Evolutionary conservation across 1,140 invertebrate genomes (phyloP).

Genomic region (Procambarus clarkii): DNA sequence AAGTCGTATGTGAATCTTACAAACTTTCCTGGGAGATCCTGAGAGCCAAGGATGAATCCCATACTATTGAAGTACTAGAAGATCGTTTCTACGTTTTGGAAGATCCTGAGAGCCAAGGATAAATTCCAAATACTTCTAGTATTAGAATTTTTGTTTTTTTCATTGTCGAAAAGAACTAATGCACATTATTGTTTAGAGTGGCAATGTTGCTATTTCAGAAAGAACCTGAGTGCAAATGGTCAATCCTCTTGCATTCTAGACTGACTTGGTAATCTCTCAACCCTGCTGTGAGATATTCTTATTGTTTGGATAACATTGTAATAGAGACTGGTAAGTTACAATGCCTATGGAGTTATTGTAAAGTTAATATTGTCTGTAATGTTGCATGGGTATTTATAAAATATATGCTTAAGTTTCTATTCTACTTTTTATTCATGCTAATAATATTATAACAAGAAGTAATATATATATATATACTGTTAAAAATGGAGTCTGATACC

Average conservation of each 20-base stretch:
- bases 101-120: conserved; percentile 32
- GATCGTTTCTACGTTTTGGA: not conserved
- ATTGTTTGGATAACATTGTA: not conserved
- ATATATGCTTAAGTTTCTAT: too few relatives aligned
- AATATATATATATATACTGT: not conserved
- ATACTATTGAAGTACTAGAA: not conserved
- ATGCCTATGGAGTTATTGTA: not conserved
- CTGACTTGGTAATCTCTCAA: not conserved
- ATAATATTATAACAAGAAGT: not conserved
- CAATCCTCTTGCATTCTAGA: not conserved
- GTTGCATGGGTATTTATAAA: too few relatives aligned
- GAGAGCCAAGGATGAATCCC: conserved; percentile 21
- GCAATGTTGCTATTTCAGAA: not conserved
- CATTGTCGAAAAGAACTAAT: not conserved
- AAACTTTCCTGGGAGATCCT: not conserved
- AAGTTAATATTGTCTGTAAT: too few relatives aligned
- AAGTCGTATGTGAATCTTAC: not conserved
- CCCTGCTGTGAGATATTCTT: not conserved
- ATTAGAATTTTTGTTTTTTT: not conserved
- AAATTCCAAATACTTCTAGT: not conserved
- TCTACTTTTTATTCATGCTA: not conserved
- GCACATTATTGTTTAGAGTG: not conserved
- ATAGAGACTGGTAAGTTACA: not conserved
- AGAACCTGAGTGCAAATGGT: conserved; percentile 37
- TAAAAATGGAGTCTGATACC: conserved; percentile 3